phyloP scores from a whole-genome alignment of 2,797 vertebrate genomes.

The Gadopsis bispinosus region DNA sequence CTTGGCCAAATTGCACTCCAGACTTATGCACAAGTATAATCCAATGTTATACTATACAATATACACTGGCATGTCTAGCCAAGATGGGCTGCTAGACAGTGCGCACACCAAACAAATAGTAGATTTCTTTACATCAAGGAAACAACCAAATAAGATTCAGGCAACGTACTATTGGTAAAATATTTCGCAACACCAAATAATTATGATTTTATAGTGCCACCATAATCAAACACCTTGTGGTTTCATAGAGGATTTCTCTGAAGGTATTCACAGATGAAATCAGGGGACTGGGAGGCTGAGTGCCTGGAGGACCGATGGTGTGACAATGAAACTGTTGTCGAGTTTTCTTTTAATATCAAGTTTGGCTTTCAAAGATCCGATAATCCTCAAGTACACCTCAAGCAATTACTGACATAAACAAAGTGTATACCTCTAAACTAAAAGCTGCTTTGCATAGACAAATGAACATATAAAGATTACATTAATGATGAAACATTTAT shows the following conservation, averaged over 20 bases:
- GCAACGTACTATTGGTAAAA: neutral
- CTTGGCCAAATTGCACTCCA: constrained; percentile 4
- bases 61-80: neutral
- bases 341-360: neutral
- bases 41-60: neutral
- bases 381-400: neutral
- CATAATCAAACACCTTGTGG: neutral
- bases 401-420: constrained; percentile 14
- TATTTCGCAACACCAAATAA: neutral
- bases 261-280: neutral
- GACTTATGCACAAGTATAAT: constrained; percentile 6
- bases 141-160: neutral
- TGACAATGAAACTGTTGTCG: neutral
- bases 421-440: neutral
- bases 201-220: neutral
- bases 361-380: neutral
- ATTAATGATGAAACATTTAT: neutral
- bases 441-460: constrained; percentile 9
- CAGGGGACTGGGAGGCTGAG: neutral
- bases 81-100: neutral
- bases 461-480: neutral
- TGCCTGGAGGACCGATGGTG: too few relatives aligned
- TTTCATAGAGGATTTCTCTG: neutral
- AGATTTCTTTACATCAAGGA: neutral
- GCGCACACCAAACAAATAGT: neutral